Conservation (phyloP, 1,140 invertebrate genomes). For the Cataglyphis hispanica region DNA sequence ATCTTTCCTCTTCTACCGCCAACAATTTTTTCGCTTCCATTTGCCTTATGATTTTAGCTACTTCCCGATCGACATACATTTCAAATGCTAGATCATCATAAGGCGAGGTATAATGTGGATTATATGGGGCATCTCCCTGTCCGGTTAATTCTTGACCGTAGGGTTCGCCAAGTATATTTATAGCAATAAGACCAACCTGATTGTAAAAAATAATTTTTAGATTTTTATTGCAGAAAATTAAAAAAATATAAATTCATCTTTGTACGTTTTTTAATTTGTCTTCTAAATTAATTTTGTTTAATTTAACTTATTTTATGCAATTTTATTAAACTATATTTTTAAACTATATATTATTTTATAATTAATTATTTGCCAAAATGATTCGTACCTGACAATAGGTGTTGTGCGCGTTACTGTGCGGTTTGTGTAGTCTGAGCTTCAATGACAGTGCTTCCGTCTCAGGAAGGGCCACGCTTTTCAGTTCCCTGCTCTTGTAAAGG, state of each 20-base stretch:
- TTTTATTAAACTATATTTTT: not conserved
- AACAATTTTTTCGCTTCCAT: slow-evolving; percentile 95
- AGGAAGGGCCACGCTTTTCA: slow-evolving; percentile 94
- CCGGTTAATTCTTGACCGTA: slow-evolving; percentile 74
- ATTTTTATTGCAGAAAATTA: not conserved
- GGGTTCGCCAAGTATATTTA: slow-evolving; percentile 92
- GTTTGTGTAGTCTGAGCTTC: slow-evolving; percentile 94
- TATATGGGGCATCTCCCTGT: slow-evolving; percentile 84
- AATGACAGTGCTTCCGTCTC: slow-evolving; percentile 93
- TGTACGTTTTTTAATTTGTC: not conserved
- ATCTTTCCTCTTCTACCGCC: slow-evolving; percentile 94
- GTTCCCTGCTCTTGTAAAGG: slow-evolving; percentile 93
- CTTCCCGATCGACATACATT: slow-evolving; percentile 98
- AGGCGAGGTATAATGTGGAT: slow-evolving; percentile 91
- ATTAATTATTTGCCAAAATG: not conserved
- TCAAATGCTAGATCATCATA: slow-evolving; percentile 98
- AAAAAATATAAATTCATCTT: not conserved
- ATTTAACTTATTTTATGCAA: not conserved
- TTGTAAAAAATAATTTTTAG: slow-evolving; percentile 39
- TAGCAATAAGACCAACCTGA: slow-evolving; percentile 91
- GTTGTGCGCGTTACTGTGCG: slow-evolving; percentile 92
- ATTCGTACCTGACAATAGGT: slow-evolving; percentile 92
- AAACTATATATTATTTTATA: slow-evolving; percentile 69
- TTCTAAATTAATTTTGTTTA: not conserved
- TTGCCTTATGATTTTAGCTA: slow-evolving; percentile 94